Evolutionary conservation across 2,888 invertebrate genomes (phyloP), one percentile per base, ranked within the genome.

Genomic region (Cheilosia variabilis): DNA sequence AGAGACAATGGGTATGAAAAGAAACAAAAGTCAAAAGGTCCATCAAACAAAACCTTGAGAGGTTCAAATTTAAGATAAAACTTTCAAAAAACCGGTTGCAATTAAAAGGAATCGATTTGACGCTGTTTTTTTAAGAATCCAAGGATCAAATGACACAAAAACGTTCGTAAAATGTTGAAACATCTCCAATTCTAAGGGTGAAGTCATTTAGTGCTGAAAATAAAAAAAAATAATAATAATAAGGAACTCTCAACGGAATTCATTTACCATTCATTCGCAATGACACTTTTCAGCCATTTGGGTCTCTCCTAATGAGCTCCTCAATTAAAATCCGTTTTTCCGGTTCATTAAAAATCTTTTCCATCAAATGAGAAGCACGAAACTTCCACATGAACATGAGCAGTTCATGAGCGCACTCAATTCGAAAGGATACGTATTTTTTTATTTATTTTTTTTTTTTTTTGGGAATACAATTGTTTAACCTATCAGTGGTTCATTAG

Each of bases 281-380:
- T 62, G 82, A 77, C 77, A 82, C 71, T 82, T 75, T 58, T 45
- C 66, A 55, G 47, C 31, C 71, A 72, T 43, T 55, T 55, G 19
- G 55, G 17, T 1, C 17, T 62, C 66, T 57, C 60, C 81, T 86
- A 86, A 86, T 86, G 86, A 86, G 86, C 77, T 86, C 68, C 62
- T 81, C 86, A 86, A 86, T 86, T 86, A 86, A 86, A 86, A 80
- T 81, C 86, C 68, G 55, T 80, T 72, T 68, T 80, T 84, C 66
- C 68, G 69, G 69, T 66, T 83, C 82, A 77, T 82, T 82, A 82
- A 82, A 71, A 76, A 76, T 66, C 75, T 17, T 55, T 31, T 41
- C 19, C 9, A 58, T 22, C 45, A 37, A 43, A 76, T 57, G 58
- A 79, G 50, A 50, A 22, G 31, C 37, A 37, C 37, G 37, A 17